Percentiles rank a stretch among this genome's conserved stretches.
Conservation (phyloP, 2,113 vertebrate genomes). For the Aramus guarauna region DNA sequence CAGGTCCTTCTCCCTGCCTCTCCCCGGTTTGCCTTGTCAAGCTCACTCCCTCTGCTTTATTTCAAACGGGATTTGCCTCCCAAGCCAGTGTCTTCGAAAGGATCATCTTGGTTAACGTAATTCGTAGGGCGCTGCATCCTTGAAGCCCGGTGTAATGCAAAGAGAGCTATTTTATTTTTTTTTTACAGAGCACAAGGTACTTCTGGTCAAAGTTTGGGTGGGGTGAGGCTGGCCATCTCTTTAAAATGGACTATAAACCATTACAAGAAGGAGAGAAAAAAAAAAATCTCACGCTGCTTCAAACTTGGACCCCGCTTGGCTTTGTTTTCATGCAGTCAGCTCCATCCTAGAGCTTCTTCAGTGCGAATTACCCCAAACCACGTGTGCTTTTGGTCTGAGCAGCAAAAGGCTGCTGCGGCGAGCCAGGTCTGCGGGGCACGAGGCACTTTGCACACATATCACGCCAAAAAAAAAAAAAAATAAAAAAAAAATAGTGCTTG, state of each 20-base stretch:
- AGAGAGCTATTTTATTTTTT: neutral
- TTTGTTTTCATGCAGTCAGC: neutral
- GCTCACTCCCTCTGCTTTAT: constrained; percentile 31
- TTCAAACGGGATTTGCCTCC: constrained; percentile 39
- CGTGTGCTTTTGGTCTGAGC: neutral
- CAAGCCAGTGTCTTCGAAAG: constrained; percentile 15
- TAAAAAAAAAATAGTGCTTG: neutral
- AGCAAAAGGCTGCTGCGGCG: neutral
- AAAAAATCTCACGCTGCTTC: neutral
- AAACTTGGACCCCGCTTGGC: neutral
- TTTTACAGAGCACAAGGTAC: neutral
- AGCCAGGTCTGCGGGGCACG: neutral
- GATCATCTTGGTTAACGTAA: neutral
- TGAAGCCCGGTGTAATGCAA: fast-evolving
- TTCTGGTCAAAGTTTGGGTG: neutral
- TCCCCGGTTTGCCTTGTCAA: neutral
- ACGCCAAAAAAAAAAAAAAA: neutral
- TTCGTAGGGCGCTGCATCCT: neutral
- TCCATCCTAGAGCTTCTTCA: neutral
- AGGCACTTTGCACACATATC: neutral
- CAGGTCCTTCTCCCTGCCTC: neutral
- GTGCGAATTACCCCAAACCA: neutral
- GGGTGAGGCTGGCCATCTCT: neutral
- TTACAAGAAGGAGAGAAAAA: neutral
- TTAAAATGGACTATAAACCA: neutral